Conservation (phyloP, 2,888 invertebrate species). For the Diaperis boleti region DNA sequence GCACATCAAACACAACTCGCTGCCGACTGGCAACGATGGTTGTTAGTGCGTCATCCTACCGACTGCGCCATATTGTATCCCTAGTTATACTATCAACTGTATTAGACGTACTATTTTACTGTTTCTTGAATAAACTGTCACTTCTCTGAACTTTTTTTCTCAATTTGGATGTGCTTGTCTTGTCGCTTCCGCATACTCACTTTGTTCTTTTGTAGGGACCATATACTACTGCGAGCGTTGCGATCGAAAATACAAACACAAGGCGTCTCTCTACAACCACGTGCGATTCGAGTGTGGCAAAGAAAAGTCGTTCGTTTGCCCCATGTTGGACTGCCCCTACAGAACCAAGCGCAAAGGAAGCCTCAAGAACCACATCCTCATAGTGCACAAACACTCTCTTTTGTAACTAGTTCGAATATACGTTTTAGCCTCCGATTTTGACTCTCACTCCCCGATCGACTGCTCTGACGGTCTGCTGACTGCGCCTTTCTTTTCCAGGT, state of each 20-base stretch:
- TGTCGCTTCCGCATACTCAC: neutral
- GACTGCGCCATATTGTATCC: neutral
- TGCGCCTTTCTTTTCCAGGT: constrained; percentile 25
- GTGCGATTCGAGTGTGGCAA: constrained; percentile 53
- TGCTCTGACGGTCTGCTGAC: neutral
- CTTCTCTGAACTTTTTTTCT: neutral
- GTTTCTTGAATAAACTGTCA: neutral
- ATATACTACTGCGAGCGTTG: constrained; percentile 39
- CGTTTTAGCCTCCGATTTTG: neutral
- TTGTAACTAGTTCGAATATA: constrained; percentile 28
- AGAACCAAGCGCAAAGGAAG: constrained; percentile 38
- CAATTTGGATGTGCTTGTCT: neutral
- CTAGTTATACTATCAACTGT: neutral
- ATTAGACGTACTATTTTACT: neutral
- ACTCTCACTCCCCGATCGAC: neutral
- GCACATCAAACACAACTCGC: constrained; percentile 32
- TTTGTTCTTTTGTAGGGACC: constrained; percentile 25
- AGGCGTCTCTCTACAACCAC: constrained; percentile 52
- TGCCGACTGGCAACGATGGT: neutral
- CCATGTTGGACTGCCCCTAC: constrained; percentile 33
- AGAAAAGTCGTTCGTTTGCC: constrained; percentile 51
- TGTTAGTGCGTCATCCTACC: too few relatives aligned
- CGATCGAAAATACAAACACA: constrained; percentile 47
- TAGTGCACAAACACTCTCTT: constrained; percentile 27
- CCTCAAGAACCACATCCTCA: constrained; percentile 33